These are phyloP conservation scores for Drosophila subobscura DNA, from an alignment of 1,140 invertebrate genomes.

Conservation along the genomic window DNA sequence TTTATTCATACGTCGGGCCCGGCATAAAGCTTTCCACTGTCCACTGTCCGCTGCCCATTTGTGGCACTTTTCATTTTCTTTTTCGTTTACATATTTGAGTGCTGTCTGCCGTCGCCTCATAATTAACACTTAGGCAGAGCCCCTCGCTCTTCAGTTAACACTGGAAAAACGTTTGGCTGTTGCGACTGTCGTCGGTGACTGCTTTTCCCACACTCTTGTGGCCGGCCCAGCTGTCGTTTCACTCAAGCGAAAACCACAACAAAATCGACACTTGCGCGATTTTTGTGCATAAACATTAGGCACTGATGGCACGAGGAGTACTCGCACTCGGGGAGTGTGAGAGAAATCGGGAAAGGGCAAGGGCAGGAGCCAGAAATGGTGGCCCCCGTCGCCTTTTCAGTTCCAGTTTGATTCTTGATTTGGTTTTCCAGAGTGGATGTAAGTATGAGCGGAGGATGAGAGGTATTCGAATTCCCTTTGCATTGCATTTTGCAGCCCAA, in stretches of 20 bases:
- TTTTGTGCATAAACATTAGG: slow-evolving; percentile 49
- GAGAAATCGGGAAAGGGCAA: no score
- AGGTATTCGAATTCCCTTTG: no score
- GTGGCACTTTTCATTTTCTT: slow-evolving; percentile 51
- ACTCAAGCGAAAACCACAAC: slow-evolving; percentile 39
- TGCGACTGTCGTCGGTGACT: slow-evolving; percentile 24
- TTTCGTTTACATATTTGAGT: slow-evolving; percentile 27
- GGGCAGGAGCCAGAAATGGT: no score
- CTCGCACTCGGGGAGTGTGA: no score
- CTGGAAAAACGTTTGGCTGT: slow-evolving; percentile 29
- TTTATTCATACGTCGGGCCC: background rate
- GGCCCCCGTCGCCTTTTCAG: no score
- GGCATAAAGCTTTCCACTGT: slow-evolving; percentile 44
- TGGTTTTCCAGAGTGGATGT: no score
- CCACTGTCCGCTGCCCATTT: slow-evolving; percentile 49
- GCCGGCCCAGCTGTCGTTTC: slow-evolving; percentile 29
- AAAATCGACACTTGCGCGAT: slow-evolving; percentile 19
- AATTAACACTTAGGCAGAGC: slow-evolving; percentile 43
- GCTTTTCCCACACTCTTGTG: slow-evolving; percentile 38
- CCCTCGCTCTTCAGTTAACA: slow-evolving; percentile 57
- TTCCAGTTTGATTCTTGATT: no score
- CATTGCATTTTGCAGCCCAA: no score
- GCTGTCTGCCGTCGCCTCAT: slow-evolving; percentile 49
- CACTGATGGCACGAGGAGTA: no score
- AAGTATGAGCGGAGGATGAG: no score